A percentile compares a stretch with the other conserved stretches of the same genome.
These are phyloP conservation scores for Sus scrofa DNA, from an alignment of 2,113 vertebrate genomes.

Conservation along the genomic window T2T-Sscrofa CM000812.6:17264001-17264500, in stretches of 20 bases:
- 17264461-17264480: background rate
- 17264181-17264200: no score
- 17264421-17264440: background rate
- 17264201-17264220: no score
- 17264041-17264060: background rate
- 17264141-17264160: no score
- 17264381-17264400: background rate
- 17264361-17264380: background rate
- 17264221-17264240: no score
- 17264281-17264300: background rate
- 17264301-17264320: background rate
- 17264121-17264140: no score
- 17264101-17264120: no score
- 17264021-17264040: conserved; percentile 56
- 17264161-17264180: no score
- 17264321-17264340: background rate
- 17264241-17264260: no score
- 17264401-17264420: background rate
- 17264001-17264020: background rate
- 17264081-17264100: no score
- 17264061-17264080: no score
- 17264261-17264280: background rate
- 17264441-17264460: background rate
- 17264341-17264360: background rate
- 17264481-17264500: conserved; percentile 8